phyloP scores from a whole-genome alignment of 2,113 vertebrate genomes.

The Pyxicephalus adspersus region DNA sequence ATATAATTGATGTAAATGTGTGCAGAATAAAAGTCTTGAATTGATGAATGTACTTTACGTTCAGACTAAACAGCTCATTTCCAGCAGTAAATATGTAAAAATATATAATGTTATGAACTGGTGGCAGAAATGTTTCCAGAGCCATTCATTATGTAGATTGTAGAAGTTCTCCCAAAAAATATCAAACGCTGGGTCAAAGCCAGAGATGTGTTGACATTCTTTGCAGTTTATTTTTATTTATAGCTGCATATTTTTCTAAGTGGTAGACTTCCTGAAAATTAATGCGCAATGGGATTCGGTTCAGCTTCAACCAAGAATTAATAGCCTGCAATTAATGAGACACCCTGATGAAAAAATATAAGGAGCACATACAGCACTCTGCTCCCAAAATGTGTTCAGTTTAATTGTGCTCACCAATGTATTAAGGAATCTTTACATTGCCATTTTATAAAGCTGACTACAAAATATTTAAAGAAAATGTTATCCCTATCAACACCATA shows the following conservation, averaged over 20 bases:
- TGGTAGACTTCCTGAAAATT: constrained; percentile 19
- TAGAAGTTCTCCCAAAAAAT: not conserved
- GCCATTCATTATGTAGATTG: not conserved
- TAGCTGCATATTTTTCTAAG: constrained; percentile 28
- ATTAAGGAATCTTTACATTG: constrained; percentile 8
- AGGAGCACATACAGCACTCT: not conserved
- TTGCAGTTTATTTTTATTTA: constrained; percentile 31
- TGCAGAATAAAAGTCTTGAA: no score
- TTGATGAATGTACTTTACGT: no score
- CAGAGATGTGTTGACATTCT: constrained; percentile 28
- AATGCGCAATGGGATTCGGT: not conserved
- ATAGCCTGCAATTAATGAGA: not conserved
- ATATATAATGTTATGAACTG: no score
- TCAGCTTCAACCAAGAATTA: not conserved
- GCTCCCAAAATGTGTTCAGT: not conserved
- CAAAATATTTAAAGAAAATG: no score
- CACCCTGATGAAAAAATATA: not conserved
- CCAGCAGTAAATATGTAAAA: no score
- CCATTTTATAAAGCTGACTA: constrained; percentile 3
- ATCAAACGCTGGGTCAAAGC: constrained; percentile 1
- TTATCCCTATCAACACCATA: no score
- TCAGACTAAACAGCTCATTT: no score
- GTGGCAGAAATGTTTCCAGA: no score
- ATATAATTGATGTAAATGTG: no score
- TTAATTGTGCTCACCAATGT: not conserved